A percentile compares a stretch with the other conserved stretches of the same genome.
These are phyloP conservation scores for Dendroctonus valens DNA, from an alignment of 1,140 invertebrate genomes.

Conservation along the genomic window DNA sequence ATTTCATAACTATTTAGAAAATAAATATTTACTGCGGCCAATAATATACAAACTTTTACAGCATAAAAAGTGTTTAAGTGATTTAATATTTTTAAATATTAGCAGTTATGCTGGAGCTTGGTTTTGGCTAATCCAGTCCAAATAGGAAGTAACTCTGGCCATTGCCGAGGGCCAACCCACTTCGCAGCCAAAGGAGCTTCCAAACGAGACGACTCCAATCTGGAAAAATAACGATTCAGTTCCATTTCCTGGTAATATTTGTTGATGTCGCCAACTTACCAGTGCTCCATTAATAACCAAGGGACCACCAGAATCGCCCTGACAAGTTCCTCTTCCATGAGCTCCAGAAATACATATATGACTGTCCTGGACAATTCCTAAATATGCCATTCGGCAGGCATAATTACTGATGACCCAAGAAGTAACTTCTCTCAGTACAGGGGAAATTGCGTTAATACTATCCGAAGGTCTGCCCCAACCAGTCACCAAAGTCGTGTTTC, in stretches of 20 bases:
- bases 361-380: slow-evolving; percentile 47
- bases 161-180: slow-evolving; percentile 54
- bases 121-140: slow-evolving; percentile 20
- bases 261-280: slow-evolving; percentile 4
- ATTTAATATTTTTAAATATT: not conserved
- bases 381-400: slow-evolving; percentile 44
- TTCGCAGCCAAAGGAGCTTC: slow-evolving; percentile 55
- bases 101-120: not conserved
- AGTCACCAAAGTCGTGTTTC: slow-evolving; percentile 47
- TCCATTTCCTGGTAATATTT: too few species aligned
- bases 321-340: slow-evolving; percentile 49
- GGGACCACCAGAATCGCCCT: slow-evolving; percentile 55
- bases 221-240: slow-evolving; percentile 38
- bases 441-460: slow-evolving; percentile 40
- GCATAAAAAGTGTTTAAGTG: not conserved
- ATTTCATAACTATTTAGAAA: too few species aligned
- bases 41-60: too few species aligned
- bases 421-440: slow-evolving; percentile 43
- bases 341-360: slow-evolving; percentile 54
- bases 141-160: slow-evolving; percentile 21
- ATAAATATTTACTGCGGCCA: too few species aligned
- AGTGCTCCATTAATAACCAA: slow-evolving; percentile 43
- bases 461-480: slow-evolving; percentile 55
- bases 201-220: slow-evolving; percentile 60
- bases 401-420: slow-evolving; percentile 43